phyloP scores from a whole-genome alignment of 2,797 vertebrate species.

The Anableps anableps region DNA sequence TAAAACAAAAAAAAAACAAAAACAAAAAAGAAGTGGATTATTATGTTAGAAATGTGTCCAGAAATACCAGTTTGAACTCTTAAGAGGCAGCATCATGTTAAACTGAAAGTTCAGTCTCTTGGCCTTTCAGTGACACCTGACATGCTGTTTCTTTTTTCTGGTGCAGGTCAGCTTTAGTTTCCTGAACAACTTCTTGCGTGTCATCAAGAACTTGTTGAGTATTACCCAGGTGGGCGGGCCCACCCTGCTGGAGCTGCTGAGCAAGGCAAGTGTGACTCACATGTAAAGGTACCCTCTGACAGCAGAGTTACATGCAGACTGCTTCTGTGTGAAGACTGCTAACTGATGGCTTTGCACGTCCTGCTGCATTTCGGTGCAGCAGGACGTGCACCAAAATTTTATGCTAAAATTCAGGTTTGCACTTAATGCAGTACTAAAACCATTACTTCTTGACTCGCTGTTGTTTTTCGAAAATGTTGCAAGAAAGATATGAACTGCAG shows the following conservation, averaged over 20 bases:
- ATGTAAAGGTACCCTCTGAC: background rate
- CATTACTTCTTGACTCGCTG: too few relatives aligned
- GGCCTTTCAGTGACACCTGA: conserved; percentile 32
- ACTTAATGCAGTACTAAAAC: background rate
- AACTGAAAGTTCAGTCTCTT: background rate
- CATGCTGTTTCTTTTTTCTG: conserved; percentile 36
- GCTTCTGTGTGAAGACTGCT: background rate
- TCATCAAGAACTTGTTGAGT: conserved; percentile 78
- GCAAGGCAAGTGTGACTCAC: conserved; percentile 73
- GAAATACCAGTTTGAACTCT: background rate
- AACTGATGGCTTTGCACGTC: background rate
- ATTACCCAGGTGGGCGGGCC: conserved; percentile 55
- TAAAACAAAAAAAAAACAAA: background rate
- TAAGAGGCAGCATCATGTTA: background rate
- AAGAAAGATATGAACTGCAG: background rate
- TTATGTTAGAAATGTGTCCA: background rate
- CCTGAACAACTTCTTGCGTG: conserved; percentile 82
- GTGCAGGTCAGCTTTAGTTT: conserved; percentile 89
- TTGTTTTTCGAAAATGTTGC: background rate
- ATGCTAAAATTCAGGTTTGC: background rate
- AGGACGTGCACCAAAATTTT: background rate
- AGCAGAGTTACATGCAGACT: background rate
- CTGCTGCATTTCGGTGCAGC: background rate
- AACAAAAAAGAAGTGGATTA: background rate
- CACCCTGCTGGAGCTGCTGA: conserved; percentile 82